A percentile compares a stretch with the other conserved stretches of the same genome.
These are phyloP conservation scores for Philotrypesis tridentata DNA, from an alignment of 1,140 invertebrate genomes.

Conservation along the genomic window DNA sequence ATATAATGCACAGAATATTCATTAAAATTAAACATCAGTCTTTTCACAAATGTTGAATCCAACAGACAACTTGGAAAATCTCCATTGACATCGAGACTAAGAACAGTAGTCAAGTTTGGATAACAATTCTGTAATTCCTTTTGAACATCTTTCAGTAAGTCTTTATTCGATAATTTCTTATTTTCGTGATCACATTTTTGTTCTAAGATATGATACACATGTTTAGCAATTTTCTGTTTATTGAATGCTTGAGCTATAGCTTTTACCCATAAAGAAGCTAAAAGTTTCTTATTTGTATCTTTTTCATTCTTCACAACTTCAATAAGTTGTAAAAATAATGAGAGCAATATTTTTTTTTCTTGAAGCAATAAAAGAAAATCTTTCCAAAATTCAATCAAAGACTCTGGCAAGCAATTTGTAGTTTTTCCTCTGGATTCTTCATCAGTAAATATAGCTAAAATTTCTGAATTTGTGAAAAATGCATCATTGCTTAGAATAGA, in stretches of 20 bases:
- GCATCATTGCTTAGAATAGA: constrained; percentile 60
- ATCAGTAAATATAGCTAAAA: constrained; percentile 59
- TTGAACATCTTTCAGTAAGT: constrained; percentile 53
- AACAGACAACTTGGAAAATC: constrained; percentile 57
- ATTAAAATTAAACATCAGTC: constrained; percentile 61
- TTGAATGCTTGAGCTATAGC: constrained; percentile 71
- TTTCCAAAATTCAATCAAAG: constrained; percentile 72
- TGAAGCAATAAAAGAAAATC: constrained; percentile 73
- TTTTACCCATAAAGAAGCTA: constrained; percentile 75
- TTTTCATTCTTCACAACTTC: constrained; percentile 67
- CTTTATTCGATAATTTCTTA: constrained; percentile 50
- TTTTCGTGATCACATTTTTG: constrained; percentile 52
- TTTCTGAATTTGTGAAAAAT: constrained; percentile 62
- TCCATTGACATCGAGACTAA: constrained; percentile 57
- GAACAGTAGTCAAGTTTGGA: constrained; percentile 55
- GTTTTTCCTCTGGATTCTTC: constrained; percentile 16
- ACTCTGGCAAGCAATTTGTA: constrained; percentile 55
- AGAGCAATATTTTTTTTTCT: constrained; percentile 72
- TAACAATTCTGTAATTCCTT: constrained; percentile 52
- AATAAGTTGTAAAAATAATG: constrained; percentile 72
- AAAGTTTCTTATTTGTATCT: constrained; percentile 62
- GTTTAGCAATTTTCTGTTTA: constrained; percentile 67
- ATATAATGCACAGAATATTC: constrained; percentile 60
- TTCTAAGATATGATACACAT: constrained; percentile 61
- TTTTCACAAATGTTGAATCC: constrained; percentile 58